Conservation (phyloP, 53 echinoderm and acorn worm species). For the Holothuria leucospilota region DNA sequence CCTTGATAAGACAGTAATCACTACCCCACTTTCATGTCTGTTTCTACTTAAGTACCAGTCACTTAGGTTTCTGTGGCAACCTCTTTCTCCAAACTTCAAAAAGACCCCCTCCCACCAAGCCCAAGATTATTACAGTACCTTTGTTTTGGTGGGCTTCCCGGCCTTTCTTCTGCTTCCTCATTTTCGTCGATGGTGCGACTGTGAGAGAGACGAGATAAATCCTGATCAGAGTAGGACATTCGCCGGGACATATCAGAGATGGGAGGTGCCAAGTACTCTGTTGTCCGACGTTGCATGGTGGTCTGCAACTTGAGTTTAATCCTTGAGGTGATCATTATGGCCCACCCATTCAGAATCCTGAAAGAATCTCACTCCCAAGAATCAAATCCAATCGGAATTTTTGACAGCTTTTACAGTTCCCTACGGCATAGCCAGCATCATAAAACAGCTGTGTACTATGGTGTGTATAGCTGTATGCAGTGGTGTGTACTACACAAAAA, state of each 20-base stretch:
- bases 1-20: too few relatives aligned
- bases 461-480: too few relatives aligned
- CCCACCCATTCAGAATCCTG: neutral
- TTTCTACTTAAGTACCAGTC: too few relatives aligned
- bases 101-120: too few relatives aligned
- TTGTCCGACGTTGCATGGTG: slow-evolving; percentile 22
- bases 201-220: slow-evolving; percentile 27
- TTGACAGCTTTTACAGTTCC: neutral
- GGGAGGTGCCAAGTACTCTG: slow-evolving; percentile 26
- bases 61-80: too few relatives aligned
- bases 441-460: too few relatives aligned
- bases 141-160: slow-evolving; percentile 70
- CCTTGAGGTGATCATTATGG: slow-evolving; percentile 16
- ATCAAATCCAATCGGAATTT: too few relatives aligned
- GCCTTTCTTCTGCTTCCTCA: slow-evolving; percentile 75
- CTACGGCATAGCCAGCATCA: neutral
- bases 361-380: too few relatives aligned
- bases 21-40: too few relatives aligned
- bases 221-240: slow-evolving; percentile 44
- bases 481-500: too few relatives aligned
- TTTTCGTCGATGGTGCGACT: slow-evolving; percentile 90
- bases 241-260: slow-evolving; percentile 20
- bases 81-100: too few relatives aligned
- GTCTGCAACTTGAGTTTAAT: slow-evolving; percentile 31
- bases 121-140: slow-evolving; percentile 12